These are phyloP conservation scores for Brachionus calyciflorus DNA, from an alignment of 1,140 invertebrate species.

Conservation along the genomic window DNA sequence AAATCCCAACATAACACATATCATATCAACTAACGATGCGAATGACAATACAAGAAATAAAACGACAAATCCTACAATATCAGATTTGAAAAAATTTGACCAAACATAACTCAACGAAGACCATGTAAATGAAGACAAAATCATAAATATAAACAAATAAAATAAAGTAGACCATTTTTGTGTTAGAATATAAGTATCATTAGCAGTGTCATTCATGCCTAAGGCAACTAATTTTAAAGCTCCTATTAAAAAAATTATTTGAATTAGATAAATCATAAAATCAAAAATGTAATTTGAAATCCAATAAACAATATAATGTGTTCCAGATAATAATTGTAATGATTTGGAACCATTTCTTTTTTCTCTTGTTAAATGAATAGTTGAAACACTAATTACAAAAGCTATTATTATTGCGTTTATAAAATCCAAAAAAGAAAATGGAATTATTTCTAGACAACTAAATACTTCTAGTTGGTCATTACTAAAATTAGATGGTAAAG, in stretches of 20 bases:
- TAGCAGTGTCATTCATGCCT: background rate
- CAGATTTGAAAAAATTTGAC: slow-evolving; percentile 40
- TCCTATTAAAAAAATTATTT: background rate
- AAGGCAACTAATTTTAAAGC: slow-evolving; percentile 23
- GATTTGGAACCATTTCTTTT: slow-evolving; percentile 25
- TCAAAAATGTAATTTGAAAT: slow-evolving; percentile 40
- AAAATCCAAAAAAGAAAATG: slow-evolving; percentile 33
- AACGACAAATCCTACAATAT: slow-evolving; percentile 33
- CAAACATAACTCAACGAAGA: background rate
- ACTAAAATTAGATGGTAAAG: background rate
- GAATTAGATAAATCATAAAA: background rate
- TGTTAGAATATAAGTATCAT: slow-evolving; percentile 6
- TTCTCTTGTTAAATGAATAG: slow-evolving; percentile 14
- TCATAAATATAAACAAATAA: slow-evolving; percentile 30
- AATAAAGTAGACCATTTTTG: slow-evolving; percentile 2
- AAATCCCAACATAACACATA: slow-evolving; percentile 24
- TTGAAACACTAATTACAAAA: slow-evolving; percentile 12
- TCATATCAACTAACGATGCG: slow-evolving; percentile 32
- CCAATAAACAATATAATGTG: slow-evolving; percentile 4
- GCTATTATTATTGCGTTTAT: slow-evolving; percentile 10
- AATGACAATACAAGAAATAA: slow-evolving; percentile 32
- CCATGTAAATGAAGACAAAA: slow-evolving; percentile 26
- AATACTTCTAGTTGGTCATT: background rate
- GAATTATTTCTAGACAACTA: slow-evolving; percentile 33
- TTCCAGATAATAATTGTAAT: slow-evolving; percentile 27